Percentiles rank a stretch among this genome's conserved stretches.
Conservation (phyloP, 1,140 invertebrate species). For the Drosophila nannoptera region DNA sequence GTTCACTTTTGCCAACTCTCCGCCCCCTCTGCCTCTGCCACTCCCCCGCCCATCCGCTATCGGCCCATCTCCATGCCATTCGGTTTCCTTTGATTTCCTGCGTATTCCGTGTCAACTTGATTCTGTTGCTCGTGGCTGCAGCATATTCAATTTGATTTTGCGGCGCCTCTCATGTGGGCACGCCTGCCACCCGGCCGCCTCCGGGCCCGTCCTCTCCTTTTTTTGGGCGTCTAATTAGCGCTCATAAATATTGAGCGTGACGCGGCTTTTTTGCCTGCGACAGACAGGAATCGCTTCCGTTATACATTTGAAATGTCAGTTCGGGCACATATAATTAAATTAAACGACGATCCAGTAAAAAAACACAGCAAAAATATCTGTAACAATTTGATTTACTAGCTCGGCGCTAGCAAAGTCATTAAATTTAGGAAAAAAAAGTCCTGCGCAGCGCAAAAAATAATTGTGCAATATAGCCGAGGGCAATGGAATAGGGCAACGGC, state of each 20-base stretch:
- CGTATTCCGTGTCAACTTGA: not conserved
- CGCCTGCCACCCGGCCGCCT: not conserved
- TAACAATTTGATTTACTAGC: slow-evolving; percentile 68
- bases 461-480: slow-evolving; percentile 53
- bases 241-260: slow-evolving; percentile 21
- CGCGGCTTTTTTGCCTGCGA: slow-evolving; percentile 6
- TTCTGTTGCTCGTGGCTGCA: slow-evolving; percentile 18
- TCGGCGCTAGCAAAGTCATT: slow-evolving; percentile 64
- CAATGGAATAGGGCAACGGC: slow-evolving; percentile 25
- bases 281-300: slow-evolving; percentile 42
- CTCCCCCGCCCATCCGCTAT: not conserved
- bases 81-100: slow-evolving; percentile 30
- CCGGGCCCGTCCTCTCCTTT: not conserved
- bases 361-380: slow-evolving; percentile 32
- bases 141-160: slow-evolving; percentile 36
- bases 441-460: slow-evolving; percentile 50
- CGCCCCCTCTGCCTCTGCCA: not conserved
- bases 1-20: slow-evolving; percentile 15
- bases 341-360: slow-evolving; percentile 41
- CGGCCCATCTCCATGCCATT: not conserved
- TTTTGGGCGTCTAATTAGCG: slow-evolving; percentile 32
- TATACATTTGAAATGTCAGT: slow-evolving; percentile 33
- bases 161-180: slow-evolving; percentile 5
- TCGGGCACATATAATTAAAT: slow-evolving; percentile 61
- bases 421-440: slow-evolving; percentile 58